Evolutionary conservation across 2,888 invertebrate genomes (phyloP).

Genomic region (Notocelia uddmanniana): DNA sequence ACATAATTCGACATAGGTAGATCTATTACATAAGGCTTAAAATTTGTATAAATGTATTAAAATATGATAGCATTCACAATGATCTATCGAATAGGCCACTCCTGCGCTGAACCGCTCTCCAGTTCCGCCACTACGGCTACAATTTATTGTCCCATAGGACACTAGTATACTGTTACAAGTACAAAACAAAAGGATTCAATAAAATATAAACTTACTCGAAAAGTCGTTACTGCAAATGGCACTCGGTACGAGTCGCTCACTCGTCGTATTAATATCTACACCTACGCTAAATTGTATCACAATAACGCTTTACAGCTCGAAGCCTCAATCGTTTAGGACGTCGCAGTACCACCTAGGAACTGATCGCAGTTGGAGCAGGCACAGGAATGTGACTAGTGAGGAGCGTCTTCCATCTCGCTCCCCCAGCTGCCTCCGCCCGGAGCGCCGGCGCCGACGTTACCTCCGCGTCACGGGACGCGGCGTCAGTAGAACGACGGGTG

Average conservation of each 20-base stretch:
- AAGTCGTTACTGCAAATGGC: conserved; percentile 77
- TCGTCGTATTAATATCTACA: conserved; percentile 71
- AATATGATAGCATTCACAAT: conserved; percentile 82
- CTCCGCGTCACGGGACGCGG: conserved; percentile 51
- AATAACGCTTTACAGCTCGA: conserved; percentile 78
- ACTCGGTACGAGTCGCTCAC: conserved; percentile 76
- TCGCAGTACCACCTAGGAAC: conserved; percentile 58
- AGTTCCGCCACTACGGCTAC: conserved; percentile 57
- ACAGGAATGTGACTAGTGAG: conserved; percentile 68
- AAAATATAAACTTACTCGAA: conserved; percentile 65
- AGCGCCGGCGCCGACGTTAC: conserved; percentile 53
- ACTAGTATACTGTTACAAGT: conserved; percentile 57
- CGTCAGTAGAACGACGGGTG: conserved; percentile 86
- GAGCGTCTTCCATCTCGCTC: conserved; percentile 50
- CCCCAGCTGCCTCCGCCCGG: conserved; percentile 47
- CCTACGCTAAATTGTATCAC: conserved; percentile 82
- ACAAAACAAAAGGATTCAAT: conserved; percentile 66
- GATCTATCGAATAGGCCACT: conserved; percentile 59
- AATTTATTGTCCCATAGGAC: conserved; percentile 74
- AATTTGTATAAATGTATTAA: conserved; percentile 78
- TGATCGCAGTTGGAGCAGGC: conserved; percentile 61
- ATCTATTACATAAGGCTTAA: conserved; percentile 69
- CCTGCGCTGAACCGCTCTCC: conserved; percentile 45
- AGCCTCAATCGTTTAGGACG: conserved; percentile 72
- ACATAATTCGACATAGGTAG: conserved; percentile 65